Percentiles rank a stretch among this genome's conserved stretches.
These are phyloP conservation scores for Tetranychus urticae DNA, from an alignment of 1,140 invertebrate genomes.

Conservation along the genomic window DNA sequence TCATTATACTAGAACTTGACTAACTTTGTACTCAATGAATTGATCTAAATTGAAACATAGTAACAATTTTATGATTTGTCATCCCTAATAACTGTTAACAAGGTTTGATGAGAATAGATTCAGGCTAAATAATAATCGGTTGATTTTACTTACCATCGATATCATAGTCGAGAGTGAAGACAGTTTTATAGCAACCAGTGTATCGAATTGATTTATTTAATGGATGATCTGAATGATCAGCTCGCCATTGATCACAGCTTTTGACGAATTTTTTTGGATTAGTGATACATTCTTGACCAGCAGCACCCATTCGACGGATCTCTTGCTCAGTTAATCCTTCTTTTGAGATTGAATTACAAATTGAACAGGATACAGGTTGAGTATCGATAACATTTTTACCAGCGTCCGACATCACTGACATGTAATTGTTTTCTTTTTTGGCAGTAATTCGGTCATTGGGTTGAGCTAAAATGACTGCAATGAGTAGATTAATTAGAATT, in stretches of 20 bases:
- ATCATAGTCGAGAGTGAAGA: background rate
- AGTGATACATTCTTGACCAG: background rate
- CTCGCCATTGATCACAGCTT: background rate
- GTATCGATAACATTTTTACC: background rate
- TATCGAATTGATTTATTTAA: background rate
- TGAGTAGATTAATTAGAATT: background rate
- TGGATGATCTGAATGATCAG: background rate
- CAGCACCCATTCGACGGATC: background rate
- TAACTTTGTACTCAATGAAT: no score
- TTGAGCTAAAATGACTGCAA: background rate
- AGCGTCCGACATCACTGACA: background rate
- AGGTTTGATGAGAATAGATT: no score
- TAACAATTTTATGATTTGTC: no score
- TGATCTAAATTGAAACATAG: no score
- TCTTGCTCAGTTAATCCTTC: background rate
- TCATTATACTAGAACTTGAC: no score
- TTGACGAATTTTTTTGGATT: background rate
- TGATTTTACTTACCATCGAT: background rate
- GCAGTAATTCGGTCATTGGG: background rate
- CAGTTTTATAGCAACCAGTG: background rate
- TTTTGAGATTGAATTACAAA: background rate
- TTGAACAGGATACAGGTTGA: background rate
- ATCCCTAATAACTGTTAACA: no score
- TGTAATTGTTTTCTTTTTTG: background rate
- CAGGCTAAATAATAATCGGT: background rate